These are phyloP conservation scores for Cygnus atratus DNA, from an alignment of 2,113 vertebrate species.

Conservation along the genomic window DNA sequence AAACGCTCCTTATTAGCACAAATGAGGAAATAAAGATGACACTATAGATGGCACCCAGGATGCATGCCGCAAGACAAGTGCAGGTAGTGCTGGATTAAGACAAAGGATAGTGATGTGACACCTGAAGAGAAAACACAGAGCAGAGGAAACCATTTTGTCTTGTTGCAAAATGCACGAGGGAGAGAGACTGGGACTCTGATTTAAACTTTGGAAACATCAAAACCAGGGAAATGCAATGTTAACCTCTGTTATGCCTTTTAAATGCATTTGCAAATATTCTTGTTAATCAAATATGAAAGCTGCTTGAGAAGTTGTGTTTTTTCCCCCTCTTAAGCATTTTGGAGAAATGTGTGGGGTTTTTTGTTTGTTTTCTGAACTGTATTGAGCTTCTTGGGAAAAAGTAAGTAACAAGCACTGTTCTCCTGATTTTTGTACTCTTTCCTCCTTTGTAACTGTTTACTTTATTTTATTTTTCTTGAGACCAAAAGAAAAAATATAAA, in stretches of 20 bases:
- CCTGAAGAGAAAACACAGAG: background rate
- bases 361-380: background rate
- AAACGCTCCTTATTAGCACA: slow-evolving; percentile 45
- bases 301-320: background rate
- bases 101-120: background rate
- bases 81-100: background rate
- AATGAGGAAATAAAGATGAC: background rate
- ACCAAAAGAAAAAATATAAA: background rate
- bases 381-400: background rate
- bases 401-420: background rate
- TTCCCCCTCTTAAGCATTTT: background rate
- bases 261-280: background rate
- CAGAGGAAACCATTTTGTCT: background rate
- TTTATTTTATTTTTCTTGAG: background rate
- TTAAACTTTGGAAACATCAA: background rate
- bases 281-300: background rate
- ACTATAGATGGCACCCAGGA: background rate
- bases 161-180: background rate
- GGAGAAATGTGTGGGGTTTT: background rate
- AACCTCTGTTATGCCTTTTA: background rate
- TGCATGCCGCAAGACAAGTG: background rate
- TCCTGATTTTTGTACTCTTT: background rate
- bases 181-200: background rate
- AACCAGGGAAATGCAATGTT: background rate
- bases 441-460: background rate